phyloP scores from a whole-genome alignment of 2,888 invertebrate genomes.

The Mycalesis mineus region DNA sequence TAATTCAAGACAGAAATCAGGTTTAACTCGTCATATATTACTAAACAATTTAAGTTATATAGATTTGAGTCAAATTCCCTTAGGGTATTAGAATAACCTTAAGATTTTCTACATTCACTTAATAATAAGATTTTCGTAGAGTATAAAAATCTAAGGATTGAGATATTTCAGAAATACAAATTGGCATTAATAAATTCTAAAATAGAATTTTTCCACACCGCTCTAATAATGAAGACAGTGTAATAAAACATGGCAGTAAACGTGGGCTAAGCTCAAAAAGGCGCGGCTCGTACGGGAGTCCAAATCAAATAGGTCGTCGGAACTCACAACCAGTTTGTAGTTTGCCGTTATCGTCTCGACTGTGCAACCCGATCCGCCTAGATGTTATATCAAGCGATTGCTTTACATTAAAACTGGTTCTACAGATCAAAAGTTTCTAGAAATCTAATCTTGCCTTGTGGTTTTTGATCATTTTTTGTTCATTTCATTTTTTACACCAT shows the following conservation, averaged over 20 bases:
- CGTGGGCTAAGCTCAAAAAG: slow-evolving; percentile 1
- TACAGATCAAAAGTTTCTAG: not conserved
- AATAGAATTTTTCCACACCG: not conserved
- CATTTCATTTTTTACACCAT: too few relatives aligned
- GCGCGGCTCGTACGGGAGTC: slow-evolving; percentile 8
- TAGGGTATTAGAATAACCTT: too few relatives aligned
- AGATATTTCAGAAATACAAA: too few relatives aligned
- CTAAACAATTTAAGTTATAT: too few relatives aligned
- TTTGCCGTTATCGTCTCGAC: slow-evolving; percentile 20
- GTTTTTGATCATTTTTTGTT: not conserved
- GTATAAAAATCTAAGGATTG: too few relatives aligned
- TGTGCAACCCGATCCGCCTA: slow-evolving; percentile 19
- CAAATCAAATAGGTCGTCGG: slow-evolving; percentile 25
- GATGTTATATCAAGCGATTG: slow-evolving; percentile 20
- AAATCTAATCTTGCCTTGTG: not conserved
- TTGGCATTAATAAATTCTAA: not conserved
- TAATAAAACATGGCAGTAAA: slow-evolving; percentile 6
- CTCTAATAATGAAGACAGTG: not conserved
- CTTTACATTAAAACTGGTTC: slow-evolving; percentile 20
- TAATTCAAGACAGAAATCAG: too few relatives aligned
- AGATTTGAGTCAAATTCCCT: too few relatives aligned
- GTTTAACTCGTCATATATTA: too few relatives aligned
- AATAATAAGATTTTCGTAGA: too few relatives aligned
- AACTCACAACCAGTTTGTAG: slow-evolving; percentile 26
- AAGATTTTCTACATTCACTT: too few relatives aligned